Conservation (phyloP, 2,888 invertebrate genomes). For the Leptinotarsa juncta region DNA sequence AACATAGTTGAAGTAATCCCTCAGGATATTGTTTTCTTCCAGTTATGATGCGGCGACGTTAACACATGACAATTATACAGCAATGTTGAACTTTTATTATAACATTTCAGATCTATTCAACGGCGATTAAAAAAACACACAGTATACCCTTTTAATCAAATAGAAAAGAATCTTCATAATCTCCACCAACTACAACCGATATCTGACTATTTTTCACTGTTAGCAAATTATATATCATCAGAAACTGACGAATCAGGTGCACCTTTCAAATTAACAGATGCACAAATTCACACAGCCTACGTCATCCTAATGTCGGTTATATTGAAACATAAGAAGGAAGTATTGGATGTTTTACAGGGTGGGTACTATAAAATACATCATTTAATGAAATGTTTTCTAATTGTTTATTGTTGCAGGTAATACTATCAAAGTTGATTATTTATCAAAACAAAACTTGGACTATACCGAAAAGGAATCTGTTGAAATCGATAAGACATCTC, state of each 20-base stretch:
- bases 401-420: slow-evolving; percentile 23
- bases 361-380: slow-evolving; percentile 19
- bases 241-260: slow-evolving; percentile 20
- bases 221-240: slow-evolving; percentile 34
- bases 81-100: background rate
- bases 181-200: slow-evolving; percentile 48
- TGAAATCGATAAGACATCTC: slow-evolving; percentile 31
- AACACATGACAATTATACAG: background rate
- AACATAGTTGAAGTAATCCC: no score
- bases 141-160: slow-evolving; percentile 8
- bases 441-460: slow-evolving; percentile 43
- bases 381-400: background rate
- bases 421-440: slow-evolving; percentile 49
- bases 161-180: slow-evolving; percentile 39
- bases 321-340: slow-evolving; percentile 45
- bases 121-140: slow-evolving; percentile 26
- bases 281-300: slow-evolving; percentile 46
- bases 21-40: no score
- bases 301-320: slow-evolving; percentile 53
- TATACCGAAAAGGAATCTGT: slow-evolving; percentile 35
- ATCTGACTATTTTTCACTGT: slow-evolving; percentile 45
- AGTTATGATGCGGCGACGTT: no score
- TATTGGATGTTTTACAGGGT: slow-evolving; percentile 49
- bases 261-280: slow-evolving; percentile 37
- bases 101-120: slow-evolving; percentile 37